These are phyloP conservation scores for Dastarcus helophoroides DNA, from an alignment of 2,888 invertebrate genomes.

Conservation along the genomic window DNA sequence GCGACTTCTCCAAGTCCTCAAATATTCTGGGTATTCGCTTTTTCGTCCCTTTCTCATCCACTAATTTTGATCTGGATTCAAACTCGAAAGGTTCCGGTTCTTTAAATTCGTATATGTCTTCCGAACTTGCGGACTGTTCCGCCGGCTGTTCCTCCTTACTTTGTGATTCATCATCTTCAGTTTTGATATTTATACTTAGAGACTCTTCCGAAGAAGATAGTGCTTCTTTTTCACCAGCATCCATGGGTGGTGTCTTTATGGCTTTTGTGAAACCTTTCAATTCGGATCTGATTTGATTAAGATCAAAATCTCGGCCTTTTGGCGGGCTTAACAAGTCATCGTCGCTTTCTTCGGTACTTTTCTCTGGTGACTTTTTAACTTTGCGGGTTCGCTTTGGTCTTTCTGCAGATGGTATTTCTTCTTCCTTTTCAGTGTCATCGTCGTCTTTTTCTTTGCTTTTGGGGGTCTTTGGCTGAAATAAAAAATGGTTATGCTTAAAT, in stretches of 20 bases:
- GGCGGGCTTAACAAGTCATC: slow-evolving; percentile 37
- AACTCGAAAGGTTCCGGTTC: slow-evolving; percentile 82
- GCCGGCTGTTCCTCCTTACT: slow-evolving; percentile 10
- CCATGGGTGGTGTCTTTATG: too few relatives aligned
- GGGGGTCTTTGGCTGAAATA: slow-evolving; percentile 29
- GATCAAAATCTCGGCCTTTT: slow-evolving; percentile 66
- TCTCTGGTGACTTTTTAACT: slow-evolving; percentile 35
- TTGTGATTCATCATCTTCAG: slow-evolving; percentile 13
- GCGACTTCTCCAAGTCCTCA: slow-evolving; percentile 33
- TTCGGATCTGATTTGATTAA: slow-evolving; percentile 75
- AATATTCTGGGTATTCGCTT: slow-evolving; percentile 32
- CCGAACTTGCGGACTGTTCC: slow-evolving; percentile 26
- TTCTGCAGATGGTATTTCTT: slow-evolving; percentile 20
- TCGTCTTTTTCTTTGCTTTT: slow-evolving; percentile 35
- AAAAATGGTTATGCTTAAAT: too few relatives aligned
- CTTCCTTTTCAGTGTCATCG: slow-evolving; percentile 38
- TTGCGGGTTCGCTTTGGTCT: slow-evolving; percentile 28
- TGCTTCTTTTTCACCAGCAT: slow-evolving; percentile 10
- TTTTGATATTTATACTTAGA: slow-evolving; percentile 23
- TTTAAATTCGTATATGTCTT: slow-evolving; percentile 79
- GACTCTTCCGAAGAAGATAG: slow-evolving; percentile 6
- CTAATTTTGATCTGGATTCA: slow-evolving; percentile 46
- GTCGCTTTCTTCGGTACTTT: slow-evolving; percentile 37
- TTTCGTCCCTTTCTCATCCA: slow-evolving; percentile 30
- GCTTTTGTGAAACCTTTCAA: slow-evolving; percentile 64